Evolutionary conservation across 1,140 invertebrate genomes (phyloP).

Genomic region (Rhagoletis pomonella): DNA sequence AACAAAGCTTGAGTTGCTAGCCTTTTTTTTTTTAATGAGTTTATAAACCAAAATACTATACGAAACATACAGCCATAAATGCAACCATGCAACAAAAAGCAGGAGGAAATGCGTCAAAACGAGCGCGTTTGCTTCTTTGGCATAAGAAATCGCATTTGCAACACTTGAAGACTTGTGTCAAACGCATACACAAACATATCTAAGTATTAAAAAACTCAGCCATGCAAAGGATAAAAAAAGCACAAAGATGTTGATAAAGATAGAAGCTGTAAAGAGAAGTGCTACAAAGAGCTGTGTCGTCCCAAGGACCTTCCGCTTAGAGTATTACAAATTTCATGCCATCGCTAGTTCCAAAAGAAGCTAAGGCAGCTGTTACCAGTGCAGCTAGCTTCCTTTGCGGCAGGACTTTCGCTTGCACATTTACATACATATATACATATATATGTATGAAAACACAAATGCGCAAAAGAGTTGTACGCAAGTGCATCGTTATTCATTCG

Average conservation of each 20-base stretch:
- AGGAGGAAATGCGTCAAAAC: slow-evolving; percentile 11
- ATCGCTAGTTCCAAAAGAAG: neutral
- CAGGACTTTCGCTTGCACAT: neutral
- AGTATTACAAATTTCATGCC: slow-evolving; percentile 31
- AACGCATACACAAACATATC: neutral
- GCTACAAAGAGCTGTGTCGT: neutral
- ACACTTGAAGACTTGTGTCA: neutral
- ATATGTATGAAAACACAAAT: neutral
- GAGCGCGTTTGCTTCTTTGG: neutral
- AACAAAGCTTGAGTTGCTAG: too few species aligned
- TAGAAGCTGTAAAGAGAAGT: neutral
- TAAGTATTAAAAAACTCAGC: neutral
- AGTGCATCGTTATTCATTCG: neutral
- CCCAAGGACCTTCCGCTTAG: slow-evolving; percentile 39
- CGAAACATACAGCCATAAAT: neutral
- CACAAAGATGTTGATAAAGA: neutral
- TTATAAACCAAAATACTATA: too few species aligned
- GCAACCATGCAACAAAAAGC: slow-evolving; percentile 25
- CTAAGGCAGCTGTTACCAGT: slow-evolving; percentile 5
- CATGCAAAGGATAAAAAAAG: neutral
- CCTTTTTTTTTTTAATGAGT: too few species aligned
- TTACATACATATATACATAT: neutral
- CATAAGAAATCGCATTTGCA: slow-evolving; percentile 35
- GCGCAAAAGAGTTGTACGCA: neutral
- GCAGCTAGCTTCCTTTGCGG: neutral